Evolutionary conservation across 2,113 vertebrate species (phyloP).

Genomic region (Atrichornis clamosus): DNA sequence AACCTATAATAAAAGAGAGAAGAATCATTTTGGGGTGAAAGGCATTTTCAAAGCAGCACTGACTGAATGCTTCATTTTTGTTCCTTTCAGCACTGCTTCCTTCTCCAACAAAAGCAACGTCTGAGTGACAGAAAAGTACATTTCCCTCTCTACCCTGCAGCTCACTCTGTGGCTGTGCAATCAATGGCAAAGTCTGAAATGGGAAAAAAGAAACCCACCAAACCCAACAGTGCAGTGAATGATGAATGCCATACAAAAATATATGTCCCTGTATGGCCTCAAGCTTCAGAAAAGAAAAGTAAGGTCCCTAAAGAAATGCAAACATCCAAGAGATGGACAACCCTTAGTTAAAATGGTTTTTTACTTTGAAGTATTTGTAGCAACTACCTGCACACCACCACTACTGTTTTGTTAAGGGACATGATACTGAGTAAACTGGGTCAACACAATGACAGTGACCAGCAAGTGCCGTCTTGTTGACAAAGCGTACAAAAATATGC

Average conservation of each 20-base stretch:
- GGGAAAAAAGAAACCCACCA: background rate
- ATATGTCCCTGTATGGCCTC: conserved; percentile 2
- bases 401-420: background rate
- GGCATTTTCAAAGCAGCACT: background rate
- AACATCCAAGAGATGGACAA: background rate
- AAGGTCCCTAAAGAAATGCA: background rate
- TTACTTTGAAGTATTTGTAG: background rate
- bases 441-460: background rate
- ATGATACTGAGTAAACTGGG: background rate
- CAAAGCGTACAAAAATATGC: background rate
- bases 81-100: conserved; percentile 23
- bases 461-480: background rate
- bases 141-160: conserved; percentile 59
- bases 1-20: background rate
- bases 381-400: background rate
- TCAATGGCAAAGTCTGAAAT: conserved; percentile 32
- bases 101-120: conserved; percentile 53
- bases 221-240: background rate
- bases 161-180: conserved; percentile 36
- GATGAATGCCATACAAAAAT: conserved; percentile 38
- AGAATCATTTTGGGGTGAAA: background rate
- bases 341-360: background rate
- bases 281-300: background rate
- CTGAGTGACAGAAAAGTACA: conserved; percentile 58
- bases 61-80: conserved; percentile 47